A percentile compares a stretch with the other conserved stretches of the same genome.
phyloP scores from a whole-genome alignment of 2,888 invertebrate species.

The Tubulanus polymorphus region DNA sequence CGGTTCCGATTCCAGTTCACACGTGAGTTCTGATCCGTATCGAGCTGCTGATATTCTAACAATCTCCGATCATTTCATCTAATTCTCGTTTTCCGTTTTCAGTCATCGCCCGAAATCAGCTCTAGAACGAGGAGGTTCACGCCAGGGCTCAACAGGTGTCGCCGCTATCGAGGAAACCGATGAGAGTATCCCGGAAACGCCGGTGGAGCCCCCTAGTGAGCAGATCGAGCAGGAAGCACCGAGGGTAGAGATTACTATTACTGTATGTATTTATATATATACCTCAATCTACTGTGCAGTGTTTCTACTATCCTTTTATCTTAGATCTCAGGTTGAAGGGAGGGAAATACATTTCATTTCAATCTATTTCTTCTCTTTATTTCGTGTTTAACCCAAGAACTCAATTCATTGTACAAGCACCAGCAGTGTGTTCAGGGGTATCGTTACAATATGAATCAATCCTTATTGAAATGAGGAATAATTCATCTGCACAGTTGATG shows the following conservation, averaged over 20 bases:
- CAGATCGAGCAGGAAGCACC: not conserved
- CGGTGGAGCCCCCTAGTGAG: conserved; percentile 11
- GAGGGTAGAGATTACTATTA: conserved; percentile 7
- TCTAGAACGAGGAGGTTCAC: conserved; percentile 42
- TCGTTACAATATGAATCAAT: too few relatives aligned
- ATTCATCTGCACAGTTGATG: too few relatives aligned
- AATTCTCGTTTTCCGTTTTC: conserved; percentile 3
- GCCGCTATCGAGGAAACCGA: conserved; percentile 44
- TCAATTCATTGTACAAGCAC: too few relatives aligned
- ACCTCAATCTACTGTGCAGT: too few relatives aligned
- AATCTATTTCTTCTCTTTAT: too few relatives aligned
- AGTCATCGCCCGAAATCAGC: conserved; percentile 46
- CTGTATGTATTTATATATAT: too few relatives aligned
- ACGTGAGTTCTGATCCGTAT: conserved; percentile 36
- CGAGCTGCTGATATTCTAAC: not conserved
- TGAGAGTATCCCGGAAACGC: conserved; percentile 37
- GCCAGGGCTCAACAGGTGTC: conserved; percentile 34
- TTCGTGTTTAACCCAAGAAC: too few relatives aligned
- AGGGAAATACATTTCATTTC: too few relatives aligned
- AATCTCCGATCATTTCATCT: not conserved
- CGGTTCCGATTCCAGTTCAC: conserved; percentile 47
- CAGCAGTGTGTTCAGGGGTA: too few relatives aligned
- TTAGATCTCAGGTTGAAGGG: too few relatives aligned
- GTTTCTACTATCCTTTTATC: too few relatives aligned
- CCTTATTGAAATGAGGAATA: too few relatives aligned